These are phyloP conservation scores for Psittacula derbiana DNA, from an alignment of 2,797 vertebrate genomes.

Conservation along the genomic window DNA sequence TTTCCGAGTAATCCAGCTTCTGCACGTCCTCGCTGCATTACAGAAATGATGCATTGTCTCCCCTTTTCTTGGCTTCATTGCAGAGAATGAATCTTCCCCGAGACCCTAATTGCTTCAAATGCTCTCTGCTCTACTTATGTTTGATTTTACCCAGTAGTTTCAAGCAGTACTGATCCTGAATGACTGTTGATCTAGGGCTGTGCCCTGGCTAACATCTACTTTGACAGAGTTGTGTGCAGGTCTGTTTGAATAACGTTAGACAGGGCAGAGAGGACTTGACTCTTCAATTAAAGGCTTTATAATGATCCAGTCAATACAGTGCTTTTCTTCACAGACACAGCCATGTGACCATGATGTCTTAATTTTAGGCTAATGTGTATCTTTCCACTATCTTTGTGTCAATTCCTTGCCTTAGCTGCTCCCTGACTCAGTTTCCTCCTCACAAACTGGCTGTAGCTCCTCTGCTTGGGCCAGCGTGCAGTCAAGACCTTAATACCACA, in stretches of 20 bases:
- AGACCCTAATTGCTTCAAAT: background rate
- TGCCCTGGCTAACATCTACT: conserved; percentile 11
- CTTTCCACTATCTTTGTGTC: background rate
- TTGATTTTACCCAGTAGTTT: conserved; percentile 37
- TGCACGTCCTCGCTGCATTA: background rate
- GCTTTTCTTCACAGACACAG: background rate
- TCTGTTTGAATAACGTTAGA: conserved; percentile 13
- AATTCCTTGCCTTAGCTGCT: background rate
- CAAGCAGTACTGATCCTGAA: conserved; percentile 11
- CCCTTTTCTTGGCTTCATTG: background rate
- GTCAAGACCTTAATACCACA: background rate
- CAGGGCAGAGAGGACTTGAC: background rate
- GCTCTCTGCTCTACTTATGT: conserved; percentile 39
- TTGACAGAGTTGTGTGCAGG: background rate
- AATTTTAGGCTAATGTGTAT: background rate
- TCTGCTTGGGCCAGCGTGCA: background rate
- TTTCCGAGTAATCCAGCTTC: conserved; percentile 34
- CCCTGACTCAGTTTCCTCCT: background rate
- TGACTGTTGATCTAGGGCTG: conserved; percentile 20
- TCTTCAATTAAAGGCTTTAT: background rate
- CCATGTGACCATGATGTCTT: background rate
- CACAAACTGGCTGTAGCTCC: background rate
- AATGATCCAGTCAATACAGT: background rate
- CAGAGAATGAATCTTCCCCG: accelerated
- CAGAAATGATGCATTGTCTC: conserved; percentile 5